Base-by-base conservation (phyloP, 2,888 invertebrate genomes). In the Latheticus oryzae region DNA sequence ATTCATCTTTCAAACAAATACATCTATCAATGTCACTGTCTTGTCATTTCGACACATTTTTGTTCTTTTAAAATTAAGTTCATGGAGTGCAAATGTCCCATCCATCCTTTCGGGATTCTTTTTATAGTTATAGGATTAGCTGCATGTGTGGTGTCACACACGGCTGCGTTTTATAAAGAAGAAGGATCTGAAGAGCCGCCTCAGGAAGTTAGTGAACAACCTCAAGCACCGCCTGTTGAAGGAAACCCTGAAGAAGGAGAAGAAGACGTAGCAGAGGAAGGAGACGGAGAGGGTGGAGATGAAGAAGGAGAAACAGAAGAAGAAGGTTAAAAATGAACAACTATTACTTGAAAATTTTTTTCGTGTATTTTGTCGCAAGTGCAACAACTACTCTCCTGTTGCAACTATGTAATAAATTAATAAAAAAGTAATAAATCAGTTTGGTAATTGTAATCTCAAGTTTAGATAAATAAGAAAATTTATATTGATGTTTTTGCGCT, bases 91-190 rank as follows among this genome's bases (percentile, higher is more conserved):
- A 28, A 11, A 19, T 50, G 50, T 12, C 13, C 26, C 2, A 47
- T 63, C 8, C 63, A 63, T 19, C 63, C 63, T 1, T 33, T 63
- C 2, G 59, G 59, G 1, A 24, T 63, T 11, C n/a, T 59, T 3
- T 4, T 63, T 5, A 59, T 63, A 3, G 43, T 61, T 3, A 11
- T 63, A 5, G 61, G 60, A 26, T 54, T 57, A 13, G 50, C 45
- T 7, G 17, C 50, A 7, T 33, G 47, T 40, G 54, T 61, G 12
- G 35, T 50, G 37, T 19, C 58, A 12, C 58, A 58, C 8, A 52
- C 53, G 9, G 53, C 45, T 9, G 57, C 32, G 1, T 50, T 57
- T 7, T 9, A 45, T 7, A 23, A 42, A 12, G 12, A 9, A 7
- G 13, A 48, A 19, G 42, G 28, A n/a, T 7, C 9, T 7, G 13